Percentiles rank a stretch among this genome's conserved stretches.
phyloP scores from a whole-genome alignment of 1,140 invertebrate species.

The Trichonephila inaurata region DNA sequence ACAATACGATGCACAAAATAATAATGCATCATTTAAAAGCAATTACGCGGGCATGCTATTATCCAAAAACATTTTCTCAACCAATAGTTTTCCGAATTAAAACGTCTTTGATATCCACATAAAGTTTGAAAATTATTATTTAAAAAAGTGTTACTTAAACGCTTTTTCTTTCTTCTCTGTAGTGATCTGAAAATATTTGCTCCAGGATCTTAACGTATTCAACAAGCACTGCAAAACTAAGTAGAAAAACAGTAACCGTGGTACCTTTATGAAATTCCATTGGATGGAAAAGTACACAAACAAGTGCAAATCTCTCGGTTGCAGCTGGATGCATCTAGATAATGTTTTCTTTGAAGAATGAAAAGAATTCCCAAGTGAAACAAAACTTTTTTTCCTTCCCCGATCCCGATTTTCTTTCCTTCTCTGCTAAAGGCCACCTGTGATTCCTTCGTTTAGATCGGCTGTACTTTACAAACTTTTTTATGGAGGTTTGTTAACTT shows the following conservation, averaged over 20 bases:
- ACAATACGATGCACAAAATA: too few species aligned
- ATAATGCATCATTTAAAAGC: too few species aligned
- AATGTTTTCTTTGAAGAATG: neutral
- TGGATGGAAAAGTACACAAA: neutral
- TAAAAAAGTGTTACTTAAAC: too few species aligned
- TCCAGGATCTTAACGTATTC: neutral
- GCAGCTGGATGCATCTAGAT: neutral
- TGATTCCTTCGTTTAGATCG: slow-evolving; percentile 1
- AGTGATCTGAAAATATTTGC: too few species aligned
- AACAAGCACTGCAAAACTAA: neutral
- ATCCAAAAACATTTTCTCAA: too few species aligned
- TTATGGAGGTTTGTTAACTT: neutral
- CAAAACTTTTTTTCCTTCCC: neutral
- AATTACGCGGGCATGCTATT: too few species aligned
- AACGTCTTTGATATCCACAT: too few species aligned
- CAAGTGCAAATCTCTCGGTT: neutral
- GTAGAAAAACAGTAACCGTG: neutral
- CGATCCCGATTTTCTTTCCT: neutral
- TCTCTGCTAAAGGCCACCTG: neutral
- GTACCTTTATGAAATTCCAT: neutral
- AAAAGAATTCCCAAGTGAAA: slow-evolving; percentile 13
- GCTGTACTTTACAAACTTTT: neutral
- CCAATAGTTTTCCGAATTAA: too few species aligned
- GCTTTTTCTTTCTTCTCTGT: too few species aligned
- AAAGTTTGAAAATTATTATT: too few species aligned